Evolutionary conservation across 2,797 vertebrate genomes (phyloP).

Genomic region (Phataginus tetradactyla): DNA sequence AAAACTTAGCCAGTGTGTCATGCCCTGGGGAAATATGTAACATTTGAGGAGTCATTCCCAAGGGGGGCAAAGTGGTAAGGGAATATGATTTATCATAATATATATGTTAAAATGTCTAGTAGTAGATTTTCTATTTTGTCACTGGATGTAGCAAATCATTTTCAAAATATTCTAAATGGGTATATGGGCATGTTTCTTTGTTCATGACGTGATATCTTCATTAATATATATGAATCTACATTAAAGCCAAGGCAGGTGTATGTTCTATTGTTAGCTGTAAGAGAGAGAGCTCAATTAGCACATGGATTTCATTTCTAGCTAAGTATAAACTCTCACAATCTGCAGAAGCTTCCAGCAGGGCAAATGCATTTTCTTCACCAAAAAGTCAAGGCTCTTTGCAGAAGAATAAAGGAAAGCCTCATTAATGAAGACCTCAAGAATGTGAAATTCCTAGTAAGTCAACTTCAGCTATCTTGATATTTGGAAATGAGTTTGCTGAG

Average conservation of each 20-base stretch:
- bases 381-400: constrained; percentile 42
- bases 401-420: constrained; percentile 60
- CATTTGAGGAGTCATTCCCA: not conserved
- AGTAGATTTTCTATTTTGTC: constrained; percentile 43
- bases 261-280: constrained; percentile 41
- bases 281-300: constrained; percentile 55
- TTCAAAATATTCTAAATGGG: constrained; percentile 50
- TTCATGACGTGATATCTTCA: constrained; percentile 50
- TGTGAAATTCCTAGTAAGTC: constrained; percentile 60
- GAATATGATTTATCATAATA: constrained; percentile 52
- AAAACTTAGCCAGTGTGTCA: constrained; percentile 74
- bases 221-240: constrained; percentile 29
- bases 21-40: not conserved
- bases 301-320: constrained; percentile 50
- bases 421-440: constrained; percentile 66
- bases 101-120: constrained; percentile 43
- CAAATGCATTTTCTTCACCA: constrained; percentile 41
- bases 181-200: constrained; percentile 4
- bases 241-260: constrained; percentile 50
- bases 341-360: constrained; percentile 55
- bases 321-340: constrained; percentile 6
- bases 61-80: not conserved
- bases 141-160: constrained; percentile 36
- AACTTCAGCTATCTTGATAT: constrained; percentile 53
- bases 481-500: constrained; percentile 47